Conservation (phyloP, 2,113 vertebrate genomes). For the Hydrolagus affinis region DNA sequence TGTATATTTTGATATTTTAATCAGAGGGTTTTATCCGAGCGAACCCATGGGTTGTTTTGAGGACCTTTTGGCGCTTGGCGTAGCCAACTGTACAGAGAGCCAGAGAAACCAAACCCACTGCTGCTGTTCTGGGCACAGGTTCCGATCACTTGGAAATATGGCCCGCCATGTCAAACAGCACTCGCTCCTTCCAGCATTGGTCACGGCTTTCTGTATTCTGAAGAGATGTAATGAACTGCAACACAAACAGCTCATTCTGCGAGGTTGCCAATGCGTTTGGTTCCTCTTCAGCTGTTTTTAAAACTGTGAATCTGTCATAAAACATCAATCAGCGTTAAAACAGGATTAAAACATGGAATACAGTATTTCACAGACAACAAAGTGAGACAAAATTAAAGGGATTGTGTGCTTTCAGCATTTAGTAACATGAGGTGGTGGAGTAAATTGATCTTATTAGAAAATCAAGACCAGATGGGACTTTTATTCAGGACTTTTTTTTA, state of each 20-base stretch:
- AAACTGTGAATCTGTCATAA: conserved; percentile 45
- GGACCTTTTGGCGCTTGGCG: too few species aligned
- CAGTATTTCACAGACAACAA: conserved; percentile 43
- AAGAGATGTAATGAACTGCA: background rate
- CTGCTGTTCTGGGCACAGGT: too few species aligned
- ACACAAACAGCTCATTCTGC: conserved; percentile 5
- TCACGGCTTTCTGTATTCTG: background rate
- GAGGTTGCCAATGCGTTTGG: background rate
- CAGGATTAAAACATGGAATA: conserved; percentile 43
- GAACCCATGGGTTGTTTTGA: too few species aligned
- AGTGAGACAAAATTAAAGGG: conserved; percentile 45
- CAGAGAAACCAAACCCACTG: too few species aligned
- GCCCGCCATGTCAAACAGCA: background rate
- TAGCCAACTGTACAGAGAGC: background rate
- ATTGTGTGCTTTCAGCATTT: conserved; percentile 52
- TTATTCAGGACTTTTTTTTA: conserved; percentile 41
- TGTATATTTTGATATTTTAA: too few species aligned
- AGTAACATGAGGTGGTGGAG: conserved; percentile 52
- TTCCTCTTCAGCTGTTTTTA: conserved; percentile 37
- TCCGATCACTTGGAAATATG: too few species aligned
- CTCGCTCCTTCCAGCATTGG: background rate
- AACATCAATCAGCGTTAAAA: conserved; percentile 52
- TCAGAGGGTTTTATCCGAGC: too few species aligned
- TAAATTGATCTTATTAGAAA: conserved; percentile 56
- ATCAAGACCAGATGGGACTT: conserved; percentile 58